Evolutionary conservation across 2,888 invertebrate species (phyloP).

Genomic region (Osmoderma eremita): DNA sequence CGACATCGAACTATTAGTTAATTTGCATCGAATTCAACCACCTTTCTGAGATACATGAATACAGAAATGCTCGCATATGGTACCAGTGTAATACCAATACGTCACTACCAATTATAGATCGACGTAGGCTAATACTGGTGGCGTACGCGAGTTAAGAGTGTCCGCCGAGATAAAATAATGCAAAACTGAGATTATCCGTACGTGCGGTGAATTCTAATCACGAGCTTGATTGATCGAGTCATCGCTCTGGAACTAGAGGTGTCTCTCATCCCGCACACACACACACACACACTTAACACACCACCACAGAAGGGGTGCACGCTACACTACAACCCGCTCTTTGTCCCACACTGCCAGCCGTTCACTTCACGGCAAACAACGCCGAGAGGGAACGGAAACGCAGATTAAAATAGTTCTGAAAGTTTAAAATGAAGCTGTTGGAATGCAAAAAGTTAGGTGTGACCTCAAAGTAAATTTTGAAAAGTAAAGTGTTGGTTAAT

Average conservation of each 20-base stretch:
- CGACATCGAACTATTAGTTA: slow-evolving; percentile 4
- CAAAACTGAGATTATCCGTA: slow-evolving; percentile 63
- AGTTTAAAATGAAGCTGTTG: slow-evolving; percentile 42
- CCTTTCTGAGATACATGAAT: slow-evolving; percentile 7
- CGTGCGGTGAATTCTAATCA: slow-evolving; percentile 64
- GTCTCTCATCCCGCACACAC: slow-evolving; percentile 39
- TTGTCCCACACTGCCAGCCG: background rate
- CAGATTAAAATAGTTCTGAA: slow-evolving; percentile 43
- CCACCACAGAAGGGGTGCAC: slow-evolving; percentile 30
- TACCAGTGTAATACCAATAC: slow-evolving; percentile 24
- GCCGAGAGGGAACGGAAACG: slow-evolving; percentile 19
- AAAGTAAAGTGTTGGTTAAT: slow-evolving; percentile 10
- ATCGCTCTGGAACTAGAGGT: slow-evolving; percentile 48
- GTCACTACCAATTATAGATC: slow-evolving; percentile 35
- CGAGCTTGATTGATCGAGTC: slow-evolving; percentile 57
- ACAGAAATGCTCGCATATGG: background rate
- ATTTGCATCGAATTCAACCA: slow-evolving; percentile 23
- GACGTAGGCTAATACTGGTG: slow-evolving; percentile 18
- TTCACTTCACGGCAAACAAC: slow-evolving; percentile 10
- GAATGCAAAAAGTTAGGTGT: slow-evolving; percentile 15
- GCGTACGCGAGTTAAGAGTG: slow-evolving; percentile 54
- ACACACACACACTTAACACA: slow-evolving; percentile 27
- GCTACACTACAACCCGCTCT: slow-evolving; percentile 29
- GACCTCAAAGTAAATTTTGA: slow-evolving; percentile 24
- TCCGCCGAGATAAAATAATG: slow-evolving; percentile 62